Evolutionary conservation across 2,113 vertebrate species (phyloP), one percentile per base, ranked within the genome.

Genomic region (Cariama cristata): DNA sequence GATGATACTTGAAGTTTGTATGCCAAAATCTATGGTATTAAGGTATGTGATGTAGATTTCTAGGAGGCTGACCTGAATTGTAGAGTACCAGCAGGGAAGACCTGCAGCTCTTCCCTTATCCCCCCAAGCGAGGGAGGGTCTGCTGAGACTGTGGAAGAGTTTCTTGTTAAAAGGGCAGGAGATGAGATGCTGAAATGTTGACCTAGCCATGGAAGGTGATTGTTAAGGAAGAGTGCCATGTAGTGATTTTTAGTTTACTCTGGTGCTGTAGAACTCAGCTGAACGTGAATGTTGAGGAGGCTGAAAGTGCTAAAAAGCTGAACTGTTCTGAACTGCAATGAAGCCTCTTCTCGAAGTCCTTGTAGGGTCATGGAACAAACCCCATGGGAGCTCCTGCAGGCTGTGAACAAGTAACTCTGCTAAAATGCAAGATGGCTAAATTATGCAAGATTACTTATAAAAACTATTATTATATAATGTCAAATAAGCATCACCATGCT

Each of bases 281-380:
- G 60, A n/a, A 33, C 7, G 5, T 3, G 26, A 52, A 44, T 4
- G 8, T 3, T 52, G 62, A 68, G 20, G 50, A 58, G 9, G 42
- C 7, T 62, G 27, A 15, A 75, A 40, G 23, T 23, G 7, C 23
- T 38, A 11, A 26, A 17, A 73, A 35, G 19, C 9, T 90, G 38
- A 71, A 30, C 15, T 35, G 23, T 12, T 22, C 30, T 0, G 7
- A 72, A 21, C 30, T 60, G 42, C 30, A 60, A 14, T 0, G 27
- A 60, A 71, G 23, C 8, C 13, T 62, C 35, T 82, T 71, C 52
- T 63, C 2, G 0, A 24, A 60, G 42, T 17, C 50, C 27, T 52
- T 0, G 1, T 0, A 28, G 33, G 33, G n/a, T 23, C 0, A 0
- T 2, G 40, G 21, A 60, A 32, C 28, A 77, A 84, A 42, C 8